Evolutionary conservation across 2,797 vertebrate genomes (phyloP).

Genomic region (Typhlichthys subterraneus): DNA sequence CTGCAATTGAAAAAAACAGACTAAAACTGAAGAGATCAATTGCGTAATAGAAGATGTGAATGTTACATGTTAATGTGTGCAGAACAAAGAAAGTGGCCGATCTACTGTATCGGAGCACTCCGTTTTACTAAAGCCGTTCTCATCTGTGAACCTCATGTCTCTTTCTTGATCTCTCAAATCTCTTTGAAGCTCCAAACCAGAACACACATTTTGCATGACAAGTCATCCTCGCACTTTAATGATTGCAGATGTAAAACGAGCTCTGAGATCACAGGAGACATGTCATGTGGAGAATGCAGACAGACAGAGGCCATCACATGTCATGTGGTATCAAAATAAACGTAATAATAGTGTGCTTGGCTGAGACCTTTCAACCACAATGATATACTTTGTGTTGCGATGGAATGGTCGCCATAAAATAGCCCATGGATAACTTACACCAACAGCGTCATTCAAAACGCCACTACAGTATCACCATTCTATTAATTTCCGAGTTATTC

Average conservation of each 20-base stretch:
- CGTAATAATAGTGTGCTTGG: background rate
- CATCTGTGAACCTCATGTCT: background rate
- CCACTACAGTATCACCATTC: too few species aligned
- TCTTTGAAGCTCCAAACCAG: slow-evolving; percentile 13
- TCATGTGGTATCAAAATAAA: slow-evolving; percentile 22
- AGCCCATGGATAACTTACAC: too few species aligned
- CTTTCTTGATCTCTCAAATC: slow-evolving; percentile 22
- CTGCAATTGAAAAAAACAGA: slow-evolving; percentile 4
- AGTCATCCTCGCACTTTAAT: slow-evolving; percentile 17
- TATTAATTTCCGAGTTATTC: too few species aligned
- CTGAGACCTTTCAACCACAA: background rate
- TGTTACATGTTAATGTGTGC: too few species aligned
- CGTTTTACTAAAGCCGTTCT: background rate
- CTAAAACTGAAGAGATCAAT: background rate
- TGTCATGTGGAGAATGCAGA: slow-evolving; percentile 15
- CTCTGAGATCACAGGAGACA: slow-evolving; percentile 17
- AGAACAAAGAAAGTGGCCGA: too few species aligned
- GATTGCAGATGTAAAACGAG: slow-evolving; percentile 30
- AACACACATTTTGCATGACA: slow-evolving; percentile 31
- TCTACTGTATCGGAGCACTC: too few species aligned
- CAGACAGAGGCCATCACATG: slow-evolving; percentile 25
- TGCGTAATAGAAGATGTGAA: too few species aligned
- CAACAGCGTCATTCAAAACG: too few species aligned
- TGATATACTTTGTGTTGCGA: too few species aligned
- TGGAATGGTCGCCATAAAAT: too few species aligned